A percentile compares a stretch with the other conserved stretches of the same genome.
phyloP scores from a whole-genome alignment of 2,797 vertebrate genomes.

The Enteromius unitaeniatus region DNA sequence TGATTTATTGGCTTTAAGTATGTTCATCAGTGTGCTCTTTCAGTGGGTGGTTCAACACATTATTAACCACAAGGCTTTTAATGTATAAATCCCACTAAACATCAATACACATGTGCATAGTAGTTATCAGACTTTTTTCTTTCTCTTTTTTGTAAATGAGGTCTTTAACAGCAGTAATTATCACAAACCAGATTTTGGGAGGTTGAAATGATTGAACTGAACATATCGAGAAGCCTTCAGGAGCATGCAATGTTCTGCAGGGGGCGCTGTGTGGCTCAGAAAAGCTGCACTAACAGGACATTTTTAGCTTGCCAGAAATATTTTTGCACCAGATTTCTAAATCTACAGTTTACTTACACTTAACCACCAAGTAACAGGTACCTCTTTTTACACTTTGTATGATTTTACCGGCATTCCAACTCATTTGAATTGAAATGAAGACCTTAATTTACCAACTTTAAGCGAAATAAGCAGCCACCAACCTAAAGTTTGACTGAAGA shows the following conservation, averaged over 20 bases:
- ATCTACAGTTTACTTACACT: background rate
- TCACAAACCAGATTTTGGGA: background rate
- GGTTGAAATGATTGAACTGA: background rate
- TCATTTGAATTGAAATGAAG: background rate
- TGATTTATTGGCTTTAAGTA: background rate
- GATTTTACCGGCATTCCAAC: background rate
- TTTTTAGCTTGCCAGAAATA: background rate
- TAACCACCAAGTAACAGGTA: background rate
- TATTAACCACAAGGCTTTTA: background rate
- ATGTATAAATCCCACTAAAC: background rate
- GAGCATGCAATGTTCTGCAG: background rate
- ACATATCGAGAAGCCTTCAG: background rate
- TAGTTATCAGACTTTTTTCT: background rate
- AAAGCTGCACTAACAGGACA: background rate
- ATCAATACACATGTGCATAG: background rate
- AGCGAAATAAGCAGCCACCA: background rate
- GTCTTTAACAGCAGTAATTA: background rate
- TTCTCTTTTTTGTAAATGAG: background rate
- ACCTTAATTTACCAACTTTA: background rate
- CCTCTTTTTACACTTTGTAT: background rate
- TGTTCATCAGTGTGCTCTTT: background rate
- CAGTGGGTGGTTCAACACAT: background rate
- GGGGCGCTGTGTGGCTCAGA: slow-evolving; percentile 12
- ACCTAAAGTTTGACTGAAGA: background rate
- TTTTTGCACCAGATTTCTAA: background rate